Evolutionary conservation across 2,797 vertebrate genomes (phyloP).

Genomic region (Taeniopygia guttata): DNA sequence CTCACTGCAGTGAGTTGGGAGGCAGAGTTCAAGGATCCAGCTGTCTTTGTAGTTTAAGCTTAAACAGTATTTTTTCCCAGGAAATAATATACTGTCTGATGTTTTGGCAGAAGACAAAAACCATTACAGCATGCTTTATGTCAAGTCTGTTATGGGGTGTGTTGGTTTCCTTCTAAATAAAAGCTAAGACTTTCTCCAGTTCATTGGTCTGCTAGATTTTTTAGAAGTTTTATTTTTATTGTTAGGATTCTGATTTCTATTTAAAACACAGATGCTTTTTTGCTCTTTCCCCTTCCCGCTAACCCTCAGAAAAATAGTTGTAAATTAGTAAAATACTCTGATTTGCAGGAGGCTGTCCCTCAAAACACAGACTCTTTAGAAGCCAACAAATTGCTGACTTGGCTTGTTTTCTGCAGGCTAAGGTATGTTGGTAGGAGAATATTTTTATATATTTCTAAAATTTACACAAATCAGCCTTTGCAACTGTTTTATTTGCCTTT

Average conservation of each 20-base stretch:
- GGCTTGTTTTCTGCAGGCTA: background rate
- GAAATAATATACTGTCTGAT: background rate
- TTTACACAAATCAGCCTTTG: background rate
- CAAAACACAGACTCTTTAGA: background rate
- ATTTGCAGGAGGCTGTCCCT: background rate
- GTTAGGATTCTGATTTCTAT: background rate
- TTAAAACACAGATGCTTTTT: background rate
- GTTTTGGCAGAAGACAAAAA: background rate
- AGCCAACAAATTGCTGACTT: background rate
- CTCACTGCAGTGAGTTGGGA: background rate
- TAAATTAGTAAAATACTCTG: background rate
- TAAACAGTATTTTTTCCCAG: background rate
- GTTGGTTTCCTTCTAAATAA: background rate
- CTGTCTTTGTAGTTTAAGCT: background rate
- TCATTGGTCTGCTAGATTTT: background rate
- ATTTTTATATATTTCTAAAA: background rate
- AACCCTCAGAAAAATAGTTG: background rate
- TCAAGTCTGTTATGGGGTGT: background rate
- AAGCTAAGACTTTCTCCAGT: background rate
- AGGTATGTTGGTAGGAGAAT: background rate
- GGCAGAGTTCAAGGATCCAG: background rate
- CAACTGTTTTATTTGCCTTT: background rate
- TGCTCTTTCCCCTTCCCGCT: fast-evolving
- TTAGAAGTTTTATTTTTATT: background rate
- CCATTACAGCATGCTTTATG: background rate